Conservation (phyloP, 1,140 invertebrate genomes). For the Heliconius melpomene region DNA sequence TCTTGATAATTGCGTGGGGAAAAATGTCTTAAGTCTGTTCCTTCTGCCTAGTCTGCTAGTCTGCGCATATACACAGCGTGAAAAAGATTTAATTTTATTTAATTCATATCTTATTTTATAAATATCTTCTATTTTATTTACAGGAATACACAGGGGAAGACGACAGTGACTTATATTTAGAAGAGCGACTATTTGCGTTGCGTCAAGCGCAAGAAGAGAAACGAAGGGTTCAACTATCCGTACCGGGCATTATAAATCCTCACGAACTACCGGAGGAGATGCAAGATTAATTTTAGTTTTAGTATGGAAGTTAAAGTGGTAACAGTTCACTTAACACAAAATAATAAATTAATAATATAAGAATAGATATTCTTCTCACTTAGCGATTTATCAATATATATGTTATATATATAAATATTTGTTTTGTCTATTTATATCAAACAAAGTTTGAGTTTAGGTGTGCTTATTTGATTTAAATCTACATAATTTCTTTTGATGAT, state of each 20-base stretch:
- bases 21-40: too few relatives aligned
- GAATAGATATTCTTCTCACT: constrained; percentile 8
- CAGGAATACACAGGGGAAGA: constrained; percentile 99
- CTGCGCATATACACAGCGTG: too few relatives aligned
- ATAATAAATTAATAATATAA: constrained; percentile 25
- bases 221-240: constrained; percentile 93
- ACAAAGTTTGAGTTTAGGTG: constrained; percentile 2
- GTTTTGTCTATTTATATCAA: background rate
- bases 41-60: too few relatives aligned
- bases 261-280: constrained; percentile 98
- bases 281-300: constrained; percentile 89
- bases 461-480: constrained; percentile 15
- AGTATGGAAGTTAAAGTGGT: constrained; percentile 54
- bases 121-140: constrained; percentile 35
- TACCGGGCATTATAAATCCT: constrained; percentile 98
- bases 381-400: background rate
- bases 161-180: constrained; percentile 97
- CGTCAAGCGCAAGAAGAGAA: constrained; percentile 96
- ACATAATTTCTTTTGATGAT: constrained; percentile 27
- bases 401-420: background rate
- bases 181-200: constrained; percentile 95
- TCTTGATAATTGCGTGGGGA: too few relatives aligned
- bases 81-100: background rate
- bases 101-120: background rate
- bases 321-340: constrained; percentile 67